Percentiles rank a stretch among this genome's conserved stretches.
These are phyloP conservation scores for Anoplopoma fimbria DNA, from an alignment of 2,113 vertebrate species.

Conservation along the genomic window DNA sequence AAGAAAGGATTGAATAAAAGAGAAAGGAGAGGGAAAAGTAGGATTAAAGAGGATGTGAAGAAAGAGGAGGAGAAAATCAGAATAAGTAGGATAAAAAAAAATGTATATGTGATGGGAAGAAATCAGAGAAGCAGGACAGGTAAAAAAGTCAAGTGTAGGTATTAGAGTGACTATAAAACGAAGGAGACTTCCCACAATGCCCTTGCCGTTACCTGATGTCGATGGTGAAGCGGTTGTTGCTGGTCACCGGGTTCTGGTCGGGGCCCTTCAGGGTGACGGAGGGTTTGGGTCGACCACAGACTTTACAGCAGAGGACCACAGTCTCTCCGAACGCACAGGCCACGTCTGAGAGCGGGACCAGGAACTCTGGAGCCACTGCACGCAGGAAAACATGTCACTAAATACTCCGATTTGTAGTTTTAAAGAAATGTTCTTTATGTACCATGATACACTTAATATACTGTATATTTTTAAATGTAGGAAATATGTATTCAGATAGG, in stretches of 20 bases:
- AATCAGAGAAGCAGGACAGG: too few relatives aligned
- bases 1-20: too few relatives aligned
- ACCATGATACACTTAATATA: not conserved
- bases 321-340: conserved; percentile 96
- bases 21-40: not conserved
- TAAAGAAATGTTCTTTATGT: not conserved
- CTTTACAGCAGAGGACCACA: conserved; percentile 94
- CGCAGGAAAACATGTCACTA: not conserved
- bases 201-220: conserved; percentile 79
- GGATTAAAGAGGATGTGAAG: not conserved
- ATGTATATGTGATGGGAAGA: not conserved
- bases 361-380: conserved; percentile 96
- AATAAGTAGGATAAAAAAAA: too few relatives aligned
- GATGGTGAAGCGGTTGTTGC: conserved; percentile 88
- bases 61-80: too few relatives aligned
- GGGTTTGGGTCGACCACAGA: conserved; percentile 95
- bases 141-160: not conserved
- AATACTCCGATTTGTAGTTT: not conserved
- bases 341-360: conserved; percentile 92
- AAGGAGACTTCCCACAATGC: not conserved
- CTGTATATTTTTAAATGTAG: not conserved
- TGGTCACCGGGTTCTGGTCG: conserved; percentile 92
- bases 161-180: not conserved
- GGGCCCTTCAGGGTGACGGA: conserved; percentile 93
- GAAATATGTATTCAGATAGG: not conserved